phyloP scores from a whole-genome alignment of 1,140 invertebrate species.

The Psix sp. region DNA sequence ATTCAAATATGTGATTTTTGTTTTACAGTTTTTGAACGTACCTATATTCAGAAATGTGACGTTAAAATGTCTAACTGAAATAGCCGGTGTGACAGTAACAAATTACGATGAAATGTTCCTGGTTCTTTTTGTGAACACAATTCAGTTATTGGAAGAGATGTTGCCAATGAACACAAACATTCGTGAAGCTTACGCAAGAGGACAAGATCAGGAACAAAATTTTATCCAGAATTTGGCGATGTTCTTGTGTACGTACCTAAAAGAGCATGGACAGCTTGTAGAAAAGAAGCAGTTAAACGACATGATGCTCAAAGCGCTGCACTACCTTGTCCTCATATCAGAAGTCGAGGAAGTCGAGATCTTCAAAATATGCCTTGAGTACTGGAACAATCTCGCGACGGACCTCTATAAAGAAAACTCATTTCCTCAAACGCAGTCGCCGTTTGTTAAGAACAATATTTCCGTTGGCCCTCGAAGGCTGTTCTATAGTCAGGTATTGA shows the following conservation, averaged over 20 bases:
- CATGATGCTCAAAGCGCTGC: constrained; percentile 87
- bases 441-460: constrained; percentile 74
- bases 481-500: constrained; percentile 88
- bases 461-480: constrained; percentile 78
- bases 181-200: constrained; percentile 93
- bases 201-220: constrained; percentile 97
- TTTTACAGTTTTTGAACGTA: constrained; percentile 92
- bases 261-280: constrained; percentile 94
- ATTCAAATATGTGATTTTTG: constrained; percentile 10
- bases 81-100: constrained; percentile 90
- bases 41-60: constrained; percentile 99
- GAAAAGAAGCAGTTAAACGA: constrained; percentile 87
- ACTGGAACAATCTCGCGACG: constrained; percentile 96
- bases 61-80: constrained; percentile 98
- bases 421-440: constrained; percentile 68
- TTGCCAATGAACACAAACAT: constrained; percentile 94
- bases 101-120: constrained; percentile 96
- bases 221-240: constrained; percentile 99
- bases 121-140: constrained; percentile 91
- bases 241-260: constrained; percentile 97
- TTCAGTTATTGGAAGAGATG: constrained; percentile 94
- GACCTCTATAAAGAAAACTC: constrained; percentile 92
- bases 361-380: constrained; percentile 99
- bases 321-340: constrained; percentile 97
- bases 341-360: constrained; percentile 99